Percentiles rank a stretch among this genome's conserved stretches.
phyloP scores from a whole-genome alignment of 1,140 invertebrate species.

The Ceratitis capitata region DNA sequence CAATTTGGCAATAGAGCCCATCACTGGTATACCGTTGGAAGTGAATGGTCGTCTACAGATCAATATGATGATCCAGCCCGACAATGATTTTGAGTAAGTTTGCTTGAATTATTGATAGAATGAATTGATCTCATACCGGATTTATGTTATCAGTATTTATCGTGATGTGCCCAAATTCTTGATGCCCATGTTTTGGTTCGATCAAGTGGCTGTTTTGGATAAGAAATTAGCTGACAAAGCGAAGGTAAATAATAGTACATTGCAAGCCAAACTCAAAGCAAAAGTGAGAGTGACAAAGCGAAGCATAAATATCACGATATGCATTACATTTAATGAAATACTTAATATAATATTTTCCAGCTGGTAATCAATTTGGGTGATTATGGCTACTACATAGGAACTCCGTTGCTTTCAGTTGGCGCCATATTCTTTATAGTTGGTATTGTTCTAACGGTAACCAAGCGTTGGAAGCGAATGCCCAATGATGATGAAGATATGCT shows the following conservation, averaged over 20 bases:
- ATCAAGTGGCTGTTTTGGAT: constrained; percentile 73
- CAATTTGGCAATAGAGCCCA: constrained; percentile 77
- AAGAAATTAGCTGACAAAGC: constrained; percentile 69
- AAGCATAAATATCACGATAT: neutral
- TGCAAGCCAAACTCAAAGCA: no score
- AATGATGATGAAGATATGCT: constrained; percentile 60
- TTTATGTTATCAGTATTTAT: constrained; percentile 64
- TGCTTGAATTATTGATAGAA: neutral
- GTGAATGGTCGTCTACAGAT: constrained; percentile 78
- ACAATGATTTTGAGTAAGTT: constrained; percentile 70
- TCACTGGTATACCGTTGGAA: constrained; percentile 74
- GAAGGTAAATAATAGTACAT: constrained; percentile 60
- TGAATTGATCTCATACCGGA: neutral
- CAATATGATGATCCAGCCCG: constrained; percentile 74
- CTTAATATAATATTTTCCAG: constrained; percentile 47
- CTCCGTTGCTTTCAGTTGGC: constrained; percentile 67
- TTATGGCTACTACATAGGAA: constrained; percentile 68
- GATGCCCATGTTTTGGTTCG: constrained; percentile 81
- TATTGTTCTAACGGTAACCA: constrained; percentile 63
- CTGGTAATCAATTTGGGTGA: constrained; percentile 66
- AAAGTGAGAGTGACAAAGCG: neutral
- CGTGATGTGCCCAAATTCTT: constrained; percentile 67
- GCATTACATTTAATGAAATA: neutral
- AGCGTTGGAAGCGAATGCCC: constrained; percentile 60
- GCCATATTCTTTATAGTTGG: constrained; percentile 66